Percentiles rank a stretch among this genome's conserved stretches.
Conservation (phyloP, 2,113 vertebrate genomes). For the Crotalus viridis region DNA sequence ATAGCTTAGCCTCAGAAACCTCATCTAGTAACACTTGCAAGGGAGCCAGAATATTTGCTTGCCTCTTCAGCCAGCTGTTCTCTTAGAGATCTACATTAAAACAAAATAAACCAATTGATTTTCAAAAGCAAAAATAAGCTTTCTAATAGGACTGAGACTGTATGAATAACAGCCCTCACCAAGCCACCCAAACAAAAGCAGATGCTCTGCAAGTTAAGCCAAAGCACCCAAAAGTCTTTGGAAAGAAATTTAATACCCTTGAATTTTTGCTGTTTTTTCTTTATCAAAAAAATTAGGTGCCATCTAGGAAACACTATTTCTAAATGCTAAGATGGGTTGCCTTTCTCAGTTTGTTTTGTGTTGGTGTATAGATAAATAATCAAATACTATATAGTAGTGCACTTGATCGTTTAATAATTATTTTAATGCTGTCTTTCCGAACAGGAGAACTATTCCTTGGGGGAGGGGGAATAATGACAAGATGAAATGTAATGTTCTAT, state of each 20-base stretch:
- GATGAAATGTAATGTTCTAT: background rate
- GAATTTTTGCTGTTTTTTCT: background rate
- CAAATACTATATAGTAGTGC: background rate
- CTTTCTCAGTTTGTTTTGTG: background rate
- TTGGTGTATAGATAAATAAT: slow-evolving; percentile 10
- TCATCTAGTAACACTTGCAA: background rate
- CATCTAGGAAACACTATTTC: background rate
- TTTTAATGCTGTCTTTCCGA: background rate
- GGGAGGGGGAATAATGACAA: background rate
- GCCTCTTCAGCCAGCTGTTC: background rate
- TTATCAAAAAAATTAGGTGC: background rate
- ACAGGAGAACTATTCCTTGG: background rate
- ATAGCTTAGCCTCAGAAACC: background rate
- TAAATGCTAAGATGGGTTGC: background rate
- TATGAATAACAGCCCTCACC: background rate
- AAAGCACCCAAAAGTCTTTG: background rate
- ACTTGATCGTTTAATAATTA: background rate
- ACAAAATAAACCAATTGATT: slow-evolving; percentile 5
- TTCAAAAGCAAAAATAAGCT: background rate
- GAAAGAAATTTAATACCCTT: background rate
- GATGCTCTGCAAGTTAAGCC: background rate
- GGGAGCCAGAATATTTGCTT: background rate
- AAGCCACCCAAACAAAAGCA: background rate
- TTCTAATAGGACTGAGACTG: background rate
- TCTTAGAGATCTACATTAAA: background rate